Evolutionary conservation across 2,797 vertebrate species (phyloP), one percentile per base, ranked within the genome.

Genomic region (Fringilla coelebs): DNA sequence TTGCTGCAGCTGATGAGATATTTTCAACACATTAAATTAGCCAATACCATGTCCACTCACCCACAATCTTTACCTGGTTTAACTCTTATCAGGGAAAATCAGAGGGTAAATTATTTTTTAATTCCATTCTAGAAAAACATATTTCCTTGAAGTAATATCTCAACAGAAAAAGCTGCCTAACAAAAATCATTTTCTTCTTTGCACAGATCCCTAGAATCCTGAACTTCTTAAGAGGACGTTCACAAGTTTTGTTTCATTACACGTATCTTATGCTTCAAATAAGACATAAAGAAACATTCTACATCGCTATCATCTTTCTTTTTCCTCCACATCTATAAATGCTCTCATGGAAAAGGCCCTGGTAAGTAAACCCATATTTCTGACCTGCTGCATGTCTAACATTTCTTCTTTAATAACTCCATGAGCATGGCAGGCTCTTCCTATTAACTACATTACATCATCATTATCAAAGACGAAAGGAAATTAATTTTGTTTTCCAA

Each of bases 401-500:
- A 76, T 98, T 98, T 97, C 97, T 97, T 95, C 95, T 94, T 95
- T 97, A 97, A 97, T 97, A 98, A 98, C 95, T 97, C 92, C 95
- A 95, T 34, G 90, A 97, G 97, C 91, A 40, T 97, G 97, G 97
- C 98, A 98, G 97, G 89, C 96, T 97, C 97, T 98, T 98, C 97
- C 97, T 97, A 98, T 96, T 97, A 98, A 96, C 97, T 87, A 87
- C 97, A 98, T 98, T 97, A 98, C 98, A 96, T 98, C 98, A 98
- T 75, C 96, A 97, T 98, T 98, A 98, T 98, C 98, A 98, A 98
- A 98, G 98, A 97, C 60, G 91, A 98, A 98, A 98, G 98, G 98
- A 98, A 98, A 98, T 98, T 98, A 98, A 98, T 98, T 98, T 96
- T 98, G 96, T 98, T 98, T 98, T 98, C 96, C 97, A 98, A 98